These are phyloP conservation scores for Mola mola DNA, from an alignment of 2,113 vertebrate genomes.

Conservation along the genomic window DNA sequence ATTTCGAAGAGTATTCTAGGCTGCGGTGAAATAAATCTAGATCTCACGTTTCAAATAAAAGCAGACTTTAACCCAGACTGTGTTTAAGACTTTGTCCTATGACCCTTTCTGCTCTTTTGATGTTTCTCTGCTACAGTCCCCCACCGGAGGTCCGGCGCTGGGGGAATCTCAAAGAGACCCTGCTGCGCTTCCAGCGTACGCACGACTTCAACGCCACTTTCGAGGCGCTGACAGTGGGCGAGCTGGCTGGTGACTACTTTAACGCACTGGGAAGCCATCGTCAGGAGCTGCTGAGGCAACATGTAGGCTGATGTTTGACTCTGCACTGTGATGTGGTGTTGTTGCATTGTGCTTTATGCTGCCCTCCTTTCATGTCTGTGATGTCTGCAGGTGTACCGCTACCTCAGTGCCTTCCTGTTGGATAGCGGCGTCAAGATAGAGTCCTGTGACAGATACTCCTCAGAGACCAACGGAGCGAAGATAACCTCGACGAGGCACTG, in stretches of 20 bases:
- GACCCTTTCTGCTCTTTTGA: neutral
- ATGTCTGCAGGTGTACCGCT: constrained; percentile 86
- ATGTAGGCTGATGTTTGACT: constrained; percentile 70
- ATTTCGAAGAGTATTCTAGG: too few relatives aligned
- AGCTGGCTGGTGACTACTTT: constrained; percentile 87
- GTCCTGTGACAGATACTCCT: constrained; percentile 89
- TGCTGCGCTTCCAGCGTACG: constrained; percentile 87
- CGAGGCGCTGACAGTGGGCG: constrained; percentile 86
- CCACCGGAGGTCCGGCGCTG: constrained; percentile 87
- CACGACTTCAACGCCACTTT: constrained; percentile 88
- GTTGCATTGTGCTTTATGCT: neutral
- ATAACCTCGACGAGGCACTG: constrained; percentile 89
- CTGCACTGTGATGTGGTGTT: neutral
- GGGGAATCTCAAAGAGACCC: constrained; percentile 89
- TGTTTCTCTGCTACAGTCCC: constrained; percentile 71
- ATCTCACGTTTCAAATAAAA: too few relatives aligned
- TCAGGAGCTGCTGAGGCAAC: constrained; percentile 88
- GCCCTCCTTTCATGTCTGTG: neutral
- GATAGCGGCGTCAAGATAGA: constrained; percentile 90
- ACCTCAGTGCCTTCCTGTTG: constrained; percentile 89
- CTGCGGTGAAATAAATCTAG: too few relatives aligned
- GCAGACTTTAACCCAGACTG: neutral
- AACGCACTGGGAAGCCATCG: constrained; percentile 83
- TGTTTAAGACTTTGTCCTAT: neutral
- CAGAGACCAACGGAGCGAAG: constrained; percentile 93